A percentile compares a stretch with the other conserved stretches of the same genome.
phyloP scores from a whole-genome alignment of 2,113 vertebrate species.

The Craseonycteris thonglongyai region DNA sequence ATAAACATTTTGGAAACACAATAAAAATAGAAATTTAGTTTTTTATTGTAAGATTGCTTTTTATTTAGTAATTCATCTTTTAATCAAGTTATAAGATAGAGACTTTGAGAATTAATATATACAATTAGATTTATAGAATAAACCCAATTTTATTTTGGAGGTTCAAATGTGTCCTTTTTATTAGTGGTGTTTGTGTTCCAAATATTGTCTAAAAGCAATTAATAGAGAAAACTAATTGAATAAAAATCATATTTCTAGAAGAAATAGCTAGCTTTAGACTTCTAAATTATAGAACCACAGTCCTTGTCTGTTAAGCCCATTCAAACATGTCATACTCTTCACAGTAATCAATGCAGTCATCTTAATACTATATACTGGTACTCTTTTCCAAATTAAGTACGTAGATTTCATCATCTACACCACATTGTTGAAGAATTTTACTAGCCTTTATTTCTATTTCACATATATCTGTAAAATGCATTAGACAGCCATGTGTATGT shows the following conservation, averaged over 20 bases:
- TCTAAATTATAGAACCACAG: constrained; percentile 36
- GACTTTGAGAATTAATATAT: not conserved
- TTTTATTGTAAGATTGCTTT: not conserved
- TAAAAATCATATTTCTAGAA: constrained; percentile 43
- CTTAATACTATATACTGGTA: constrained; percentile 34
- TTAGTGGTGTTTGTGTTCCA: not conserved
- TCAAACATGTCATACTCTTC: constrained; percentile 36
- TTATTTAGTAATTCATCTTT: not conserved
- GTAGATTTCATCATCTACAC: constrained; percentile 48
- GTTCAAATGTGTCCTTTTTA: not conserved
- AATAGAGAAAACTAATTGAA: constrained; percentile 39
- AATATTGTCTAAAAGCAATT: not conserved
- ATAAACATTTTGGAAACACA: not conserved
- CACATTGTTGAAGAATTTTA: constrained; percentile 7
- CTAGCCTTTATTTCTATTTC: not conserved
- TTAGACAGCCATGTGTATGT: not conserved
- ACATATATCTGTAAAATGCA: constrained; percentile 11
- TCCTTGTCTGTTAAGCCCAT: constrained; percentile 13
- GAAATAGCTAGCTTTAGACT: constrained; percentile 43
- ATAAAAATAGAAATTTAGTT: not conserved
- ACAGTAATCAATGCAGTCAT: constrained; percentile 48
- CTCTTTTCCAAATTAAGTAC: constrained; percentile 54
- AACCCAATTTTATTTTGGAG: not conserved
- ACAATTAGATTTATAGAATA: not conserved
- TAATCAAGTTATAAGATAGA: not conserved